Percentiles rank a stretch among this genome's conserved stretches.
phyloP scores from a whole-genome alignment of 2,888 invertebrate genomes.

The Mongoloraphidia duomilia region DNA sequence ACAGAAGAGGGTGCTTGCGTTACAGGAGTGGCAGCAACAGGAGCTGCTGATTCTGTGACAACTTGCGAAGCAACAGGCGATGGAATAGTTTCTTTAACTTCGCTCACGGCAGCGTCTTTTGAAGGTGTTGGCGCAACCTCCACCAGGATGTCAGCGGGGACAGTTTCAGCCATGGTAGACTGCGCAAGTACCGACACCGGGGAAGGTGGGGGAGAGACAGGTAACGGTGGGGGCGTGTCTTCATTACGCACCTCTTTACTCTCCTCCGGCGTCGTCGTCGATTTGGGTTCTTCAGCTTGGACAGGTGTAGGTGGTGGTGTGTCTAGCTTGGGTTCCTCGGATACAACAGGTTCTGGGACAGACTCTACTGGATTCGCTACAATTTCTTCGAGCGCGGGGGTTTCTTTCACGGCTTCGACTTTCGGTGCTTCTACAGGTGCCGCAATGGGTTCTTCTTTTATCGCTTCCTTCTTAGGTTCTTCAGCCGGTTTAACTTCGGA shows the following conservation, averaged over 20 bases:
- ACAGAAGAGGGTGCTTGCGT: too few relatives aligned
- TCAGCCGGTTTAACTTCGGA: constrained; percentile 2
- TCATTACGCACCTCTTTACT: constrained; percentile 43
- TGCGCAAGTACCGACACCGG: constrained; percentile 61
- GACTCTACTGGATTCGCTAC: constrained; percentile 1
- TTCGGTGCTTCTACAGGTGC: constrained; percentile 14
- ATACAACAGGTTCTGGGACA: constrained; percentile 8
- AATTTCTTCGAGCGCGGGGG: constrained; percentile 9
- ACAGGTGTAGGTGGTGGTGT: constrained; percentile 11
- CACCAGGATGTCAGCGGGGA: constrained; percentile 22
- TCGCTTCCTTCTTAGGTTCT: not conserved
- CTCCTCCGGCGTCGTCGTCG: constrained; percentile 9
- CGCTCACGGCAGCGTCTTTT: too few relatives aligned
- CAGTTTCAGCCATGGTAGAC: constrained; percentile 42
- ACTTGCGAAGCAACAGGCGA: too few relatives aligned
- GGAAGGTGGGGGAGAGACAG: constrained; percentile 59
- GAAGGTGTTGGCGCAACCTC: not conserved
- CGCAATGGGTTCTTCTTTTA: constrained; percentile 17
- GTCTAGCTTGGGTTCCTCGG: constrained; percentile 10
- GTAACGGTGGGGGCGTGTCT: constrained; percentile 56
- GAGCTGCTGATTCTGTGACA: too few relatives aligned
- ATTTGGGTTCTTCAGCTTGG: constrained; percentile 16
- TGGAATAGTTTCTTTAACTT: too few relatives aligned
- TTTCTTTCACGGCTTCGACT: constrained; percentile 10
- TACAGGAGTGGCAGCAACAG: too few relatives aligned